phyloP scores from a whole-genome alignment of 2,113 vertebrate species.

The Callipepla squamata region DNA sequence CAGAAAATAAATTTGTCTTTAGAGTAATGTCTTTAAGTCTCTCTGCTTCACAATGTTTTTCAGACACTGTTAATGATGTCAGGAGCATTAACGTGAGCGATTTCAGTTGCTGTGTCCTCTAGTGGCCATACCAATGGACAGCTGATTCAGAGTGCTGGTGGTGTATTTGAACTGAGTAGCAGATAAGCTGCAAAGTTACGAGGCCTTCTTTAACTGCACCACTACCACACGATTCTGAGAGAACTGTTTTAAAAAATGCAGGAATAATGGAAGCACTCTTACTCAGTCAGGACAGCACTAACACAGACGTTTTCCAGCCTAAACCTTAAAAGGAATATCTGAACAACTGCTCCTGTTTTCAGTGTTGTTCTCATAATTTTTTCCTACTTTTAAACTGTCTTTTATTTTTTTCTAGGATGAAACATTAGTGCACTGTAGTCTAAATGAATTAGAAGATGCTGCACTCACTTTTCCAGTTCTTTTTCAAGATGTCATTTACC shows the following conservation, averaged over 20 bases:
- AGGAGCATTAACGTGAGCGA: rapidly evolving
- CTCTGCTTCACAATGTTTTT: not conserved
- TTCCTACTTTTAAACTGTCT: not conserved
- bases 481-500: constrained; percentile 99
- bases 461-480: constrained; percentile 98
- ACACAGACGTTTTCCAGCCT: not conserved
- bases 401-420: constrained; percentile 85
- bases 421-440: constrained; percentile 98
- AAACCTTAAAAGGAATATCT: not conserved
- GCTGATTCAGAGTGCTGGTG: not conserved
- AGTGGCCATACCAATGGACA: rapidly evolving
- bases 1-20: not conserved
- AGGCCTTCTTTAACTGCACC: not conserved
- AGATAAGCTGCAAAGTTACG: not conserved
- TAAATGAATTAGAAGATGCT: constrained; percentile 98
- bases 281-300: not conserved
- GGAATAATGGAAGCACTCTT: not conserved
- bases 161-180: not conserved
- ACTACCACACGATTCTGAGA: not conserved
- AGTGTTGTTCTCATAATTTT: not conserved
- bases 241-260: not conserved
- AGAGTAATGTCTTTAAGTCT: not conserved
- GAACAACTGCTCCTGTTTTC: not conserved
- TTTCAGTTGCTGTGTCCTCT: not conserved
- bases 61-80: not conserved